Percentiles rank a stretch among this genome's conserved stretches.
Conservation (phyloP, 2,888 invertebrate species). For the Barypeithes pellucidus region DNA sequence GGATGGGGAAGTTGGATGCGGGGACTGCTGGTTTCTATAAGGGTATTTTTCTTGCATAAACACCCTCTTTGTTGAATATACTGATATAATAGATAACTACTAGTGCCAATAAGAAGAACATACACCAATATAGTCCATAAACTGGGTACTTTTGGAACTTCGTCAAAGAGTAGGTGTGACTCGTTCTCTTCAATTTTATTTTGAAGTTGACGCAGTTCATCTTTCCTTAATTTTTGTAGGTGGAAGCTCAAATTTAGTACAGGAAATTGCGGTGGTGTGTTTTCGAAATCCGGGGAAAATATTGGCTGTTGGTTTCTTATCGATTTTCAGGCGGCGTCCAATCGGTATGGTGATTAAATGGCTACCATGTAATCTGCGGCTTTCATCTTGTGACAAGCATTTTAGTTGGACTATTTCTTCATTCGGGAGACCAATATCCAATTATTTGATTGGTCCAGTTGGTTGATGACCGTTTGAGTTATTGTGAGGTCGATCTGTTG, state of each 20-base stretch:
- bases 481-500: background rate
- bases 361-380: background rate
- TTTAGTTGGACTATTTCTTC: background rate
- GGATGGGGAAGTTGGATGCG: no score
- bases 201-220: no score
- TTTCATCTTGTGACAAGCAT: background rate
- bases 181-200: conserved; percentile 5
- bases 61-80: background rate
- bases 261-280: no score
- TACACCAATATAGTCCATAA: no score
- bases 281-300: background rate
- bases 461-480: background rate
- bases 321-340: background rate
- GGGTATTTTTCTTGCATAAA: background rate
- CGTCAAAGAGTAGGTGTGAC: background rate
- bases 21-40: no score
- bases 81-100: background rate
- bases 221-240: no score
- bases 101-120: no score
- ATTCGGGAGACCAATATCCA: background rate
- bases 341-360: background rate
- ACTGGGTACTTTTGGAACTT: background rate
- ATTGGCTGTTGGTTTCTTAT: background rate
- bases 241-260: no score
- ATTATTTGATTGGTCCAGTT: background rate